Conservation (phyloP, 2,888 invertebrate species). For the Minunthozetes semirufus region DNA sequence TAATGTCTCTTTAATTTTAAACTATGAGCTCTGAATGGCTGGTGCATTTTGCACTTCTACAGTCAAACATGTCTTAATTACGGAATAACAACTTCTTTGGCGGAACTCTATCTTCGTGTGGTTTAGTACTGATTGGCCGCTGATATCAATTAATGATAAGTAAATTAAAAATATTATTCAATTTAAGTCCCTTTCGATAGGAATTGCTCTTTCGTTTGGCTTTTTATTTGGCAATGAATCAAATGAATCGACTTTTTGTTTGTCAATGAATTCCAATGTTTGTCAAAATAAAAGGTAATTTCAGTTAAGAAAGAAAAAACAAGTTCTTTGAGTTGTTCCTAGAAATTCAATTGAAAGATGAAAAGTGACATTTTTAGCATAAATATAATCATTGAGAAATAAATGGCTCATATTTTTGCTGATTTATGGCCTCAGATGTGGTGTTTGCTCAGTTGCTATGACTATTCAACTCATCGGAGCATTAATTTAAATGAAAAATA, state of each 20-base stretch:
- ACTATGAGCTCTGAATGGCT: background rate
- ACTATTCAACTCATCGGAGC: background rate
- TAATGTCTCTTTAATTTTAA: background rate
- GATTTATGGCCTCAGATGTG: background rate
- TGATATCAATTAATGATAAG: background rate
- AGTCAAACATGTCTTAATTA: too few species aligned
- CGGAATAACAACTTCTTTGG: too few species aligned
- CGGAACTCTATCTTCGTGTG: background rate
- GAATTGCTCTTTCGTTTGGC: background rate
- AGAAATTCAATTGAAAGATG: background rate
- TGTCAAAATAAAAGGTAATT: background rate
- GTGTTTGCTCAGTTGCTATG: background rate
- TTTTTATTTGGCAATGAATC: background rate
- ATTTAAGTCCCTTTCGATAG: background rate
- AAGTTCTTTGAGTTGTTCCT: background rate
- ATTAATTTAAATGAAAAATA: background rate
- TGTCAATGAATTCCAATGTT: background rate
- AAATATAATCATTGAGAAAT: too few species aligned
- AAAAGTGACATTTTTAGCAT: background rate
- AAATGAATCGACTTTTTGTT: background rate
- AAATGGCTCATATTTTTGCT: background rate
- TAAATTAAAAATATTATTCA: background rate
- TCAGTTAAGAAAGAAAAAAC: background rate
- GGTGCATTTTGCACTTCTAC: too few species aligned
- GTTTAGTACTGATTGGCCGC: background rate